These are phyloP conservation scores for Rotaria socialis DNA, from an alignment of 2,888 invertebrate genomes.

Conservation along the genomic window DNA sequence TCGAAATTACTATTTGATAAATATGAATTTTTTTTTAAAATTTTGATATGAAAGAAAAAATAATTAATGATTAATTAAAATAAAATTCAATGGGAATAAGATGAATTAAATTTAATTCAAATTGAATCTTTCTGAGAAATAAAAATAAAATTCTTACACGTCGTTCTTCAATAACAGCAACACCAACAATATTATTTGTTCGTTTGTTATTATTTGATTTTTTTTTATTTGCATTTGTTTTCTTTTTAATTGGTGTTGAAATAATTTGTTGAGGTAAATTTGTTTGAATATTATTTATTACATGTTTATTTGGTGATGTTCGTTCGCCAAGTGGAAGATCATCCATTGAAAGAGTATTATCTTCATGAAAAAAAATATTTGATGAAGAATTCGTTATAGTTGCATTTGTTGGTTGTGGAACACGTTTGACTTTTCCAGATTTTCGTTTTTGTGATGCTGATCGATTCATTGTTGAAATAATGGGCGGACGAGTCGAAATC, in stretches of 20 bases:
- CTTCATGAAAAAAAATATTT: neutral
- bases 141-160: neutral
- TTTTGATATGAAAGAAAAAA: too few relatives aligned
- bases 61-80: too few relatives aligned
- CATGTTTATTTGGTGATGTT: neutral
- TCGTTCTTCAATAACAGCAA: slow-evolving; percentile 4
- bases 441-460: neutral
- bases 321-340: neutral
- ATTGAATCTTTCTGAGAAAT: too few relatives aligned
- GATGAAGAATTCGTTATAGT: neutral
- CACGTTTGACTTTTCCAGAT: neutral
- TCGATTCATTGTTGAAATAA: neutral
- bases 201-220: neutral
- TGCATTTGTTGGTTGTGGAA: neutral
- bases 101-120: too few relatives aligned
- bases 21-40: too few relatives aligned
- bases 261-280: neutral
- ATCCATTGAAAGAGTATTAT: slow-evolving; percentile 1
- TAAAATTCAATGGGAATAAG: too few relatives aligned
- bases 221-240: neutral
- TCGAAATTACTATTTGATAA: too few relatives aligned
- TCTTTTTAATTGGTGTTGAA: neutral
- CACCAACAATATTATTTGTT: neutral
- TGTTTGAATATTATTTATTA: neutral
- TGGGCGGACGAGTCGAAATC: too few relatives aligned